Conservation (phyloP, 64 coral and sea anemone species). For the Dendrophyllia cribrosa region DNA sequence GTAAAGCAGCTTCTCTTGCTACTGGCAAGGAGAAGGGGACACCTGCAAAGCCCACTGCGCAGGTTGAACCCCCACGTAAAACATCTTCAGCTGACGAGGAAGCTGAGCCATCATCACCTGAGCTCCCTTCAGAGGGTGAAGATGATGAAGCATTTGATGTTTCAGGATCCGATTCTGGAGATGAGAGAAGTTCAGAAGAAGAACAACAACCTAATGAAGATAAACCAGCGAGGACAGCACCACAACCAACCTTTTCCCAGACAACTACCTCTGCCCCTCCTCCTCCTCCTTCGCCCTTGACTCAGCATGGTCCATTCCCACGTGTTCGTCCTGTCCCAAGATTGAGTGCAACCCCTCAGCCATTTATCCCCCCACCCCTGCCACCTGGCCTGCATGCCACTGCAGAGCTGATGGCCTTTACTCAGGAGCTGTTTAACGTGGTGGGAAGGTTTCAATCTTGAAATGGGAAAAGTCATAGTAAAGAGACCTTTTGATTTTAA, state of each 20-base stretch:
- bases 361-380: neutral
- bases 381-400: slow-evolving; percentile 28
- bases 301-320: neutral
- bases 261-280: neutral
- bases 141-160: neutral
- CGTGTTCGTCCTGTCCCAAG: neutral
- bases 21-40: neutral
- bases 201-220: neutral
- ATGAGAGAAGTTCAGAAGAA: neutral
- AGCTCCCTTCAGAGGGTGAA: neutral
- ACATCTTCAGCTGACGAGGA: neutral
- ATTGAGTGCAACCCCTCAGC: neutral
- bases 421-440: slow-evolving; percentile 26
- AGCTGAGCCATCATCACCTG: neutral
- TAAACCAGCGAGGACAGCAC: neutral
- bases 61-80: no score
- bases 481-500: no score
- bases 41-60: neutral
- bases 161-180: neutral
- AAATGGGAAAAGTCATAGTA: neutral
- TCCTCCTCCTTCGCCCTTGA: neutral
- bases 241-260: neutral
- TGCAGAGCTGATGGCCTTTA: slow-evolving; percentile 33
- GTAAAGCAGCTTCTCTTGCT: neutral
- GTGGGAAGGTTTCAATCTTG: slow-evolving; percentile 28